A percentile compares a stretch with the other conserved stretches of the same genome.
These are phyloP conservation scores for Cirrhinus molitorella DNA, from an alignment of 2,797 vertebrate genomes.

Conservation along the genomic window DNA sequence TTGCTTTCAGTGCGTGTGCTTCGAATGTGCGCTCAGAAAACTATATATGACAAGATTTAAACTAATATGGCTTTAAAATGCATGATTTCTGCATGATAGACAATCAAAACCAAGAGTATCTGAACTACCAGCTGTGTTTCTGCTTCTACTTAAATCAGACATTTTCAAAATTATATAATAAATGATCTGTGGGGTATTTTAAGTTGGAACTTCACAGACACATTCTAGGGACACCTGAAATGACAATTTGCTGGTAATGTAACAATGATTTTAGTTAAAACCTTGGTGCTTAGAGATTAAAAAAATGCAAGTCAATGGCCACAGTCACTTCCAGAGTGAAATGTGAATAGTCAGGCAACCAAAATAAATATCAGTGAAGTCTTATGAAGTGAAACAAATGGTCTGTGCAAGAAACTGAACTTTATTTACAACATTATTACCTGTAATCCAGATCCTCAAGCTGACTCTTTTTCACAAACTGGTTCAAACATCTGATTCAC, in stretches of 20 bases:
- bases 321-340: background rate
- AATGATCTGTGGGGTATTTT: too few relatives aligned
- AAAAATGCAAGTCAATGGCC: background rate
- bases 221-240: too few relatives aligned
- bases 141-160: too few relatives aligned
- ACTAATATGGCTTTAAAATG: too few relatives aligned
- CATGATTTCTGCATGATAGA: too few relatives aligned
- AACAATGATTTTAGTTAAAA: background rate
- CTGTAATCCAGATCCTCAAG: background rate
- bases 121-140: too few relatives aligned
- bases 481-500: background rate
- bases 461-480: background rate
- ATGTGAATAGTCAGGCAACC: background rate
- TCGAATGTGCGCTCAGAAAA: too few relatives aligned
- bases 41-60: too few relatives aligned
- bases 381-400: background rate
- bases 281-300: background rate
- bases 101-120: too few relatives aligned
- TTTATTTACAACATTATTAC: background rate
- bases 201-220: too few relatives aligned
- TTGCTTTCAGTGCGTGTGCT: too few relatives aligned
- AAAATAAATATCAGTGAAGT: background rate
- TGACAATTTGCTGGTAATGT: background rate
- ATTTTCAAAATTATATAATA: too few relatives aligned
- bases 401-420: background rate